phyloP scores from a whole-genome alignment of 2,113 vertebrate genomes.

The Harpagus bidentatus region DNA sequence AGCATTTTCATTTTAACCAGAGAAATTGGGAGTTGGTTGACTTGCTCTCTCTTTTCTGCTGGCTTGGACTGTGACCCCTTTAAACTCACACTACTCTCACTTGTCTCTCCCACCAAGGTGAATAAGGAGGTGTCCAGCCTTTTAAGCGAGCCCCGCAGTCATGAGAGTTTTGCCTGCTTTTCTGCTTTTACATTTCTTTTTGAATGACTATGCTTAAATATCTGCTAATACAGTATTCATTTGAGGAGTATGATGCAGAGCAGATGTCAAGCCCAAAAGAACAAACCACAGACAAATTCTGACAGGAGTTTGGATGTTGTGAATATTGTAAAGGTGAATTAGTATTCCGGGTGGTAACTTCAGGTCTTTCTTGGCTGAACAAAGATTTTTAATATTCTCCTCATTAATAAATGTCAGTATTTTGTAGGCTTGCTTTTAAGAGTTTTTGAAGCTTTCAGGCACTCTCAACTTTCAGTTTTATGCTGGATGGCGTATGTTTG shows the following conservation, averaged over 20 bases:
- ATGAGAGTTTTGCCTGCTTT: background rate
- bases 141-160: background rate
- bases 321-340: background rate
- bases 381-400: background rate
- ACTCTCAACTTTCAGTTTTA: background rate
- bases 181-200: background rate
- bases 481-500: background rate
- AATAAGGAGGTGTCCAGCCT: background rate
- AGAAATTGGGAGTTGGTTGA: background rate
- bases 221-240: background rate
- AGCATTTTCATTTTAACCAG: background rate
- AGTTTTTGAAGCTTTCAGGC: background rate
- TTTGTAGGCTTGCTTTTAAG: background rate
- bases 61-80: background rate
- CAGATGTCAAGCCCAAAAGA: background rate
- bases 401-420: background rate
- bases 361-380: background rate
- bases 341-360: background rate
- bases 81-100: background rate
- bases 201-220: background rate
- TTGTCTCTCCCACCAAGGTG: background rate
- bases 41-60: background rate
- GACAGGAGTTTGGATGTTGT: background rate
- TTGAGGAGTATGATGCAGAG: background rate
- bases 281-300: conserved; percentile 14